These are phyloP conservation scores for Sprattus sprattus DNA, from an alignment of 2,113 vertebrate species.

Conservation along the genomic window DNA sequence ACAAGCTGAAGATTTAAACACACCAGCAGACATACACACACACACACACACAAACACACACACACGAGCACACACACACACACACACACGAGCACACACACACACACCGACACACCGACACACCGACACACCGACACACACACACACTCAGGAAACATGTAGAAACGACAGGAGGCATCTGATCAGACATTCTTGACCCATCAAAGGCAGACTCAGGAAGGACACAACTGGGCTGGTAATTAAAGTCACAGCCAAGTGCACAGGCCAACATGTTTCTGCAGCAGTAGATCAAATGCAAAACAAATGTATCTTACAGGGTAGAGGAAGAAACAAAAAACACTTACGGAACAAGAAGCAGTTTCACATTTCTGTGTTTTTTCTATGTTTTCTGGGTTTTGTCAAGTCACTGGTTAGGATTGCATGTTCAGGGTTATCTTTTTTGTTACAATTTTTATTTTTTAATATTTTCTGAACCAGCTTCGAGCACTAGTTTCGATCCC, in stretches of 20 bases:
- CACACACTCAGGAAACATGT: neutral
- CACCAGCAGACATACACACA: neutral
- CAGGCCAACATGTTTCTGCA: neutral
- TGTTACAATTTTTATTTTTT: no score
- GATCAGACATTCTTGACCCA: neutral
- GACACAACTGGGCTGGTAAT: neutral
- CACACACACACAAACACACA: neutral
- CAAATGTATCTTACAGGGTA: neutral
- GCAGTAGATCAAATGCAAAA: neutral
- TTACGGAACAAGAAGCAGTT: no score
- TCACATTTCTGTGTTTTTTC: neutral
- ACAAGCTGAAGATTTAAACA: neutral
- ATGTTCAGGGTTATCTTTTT: neutral
- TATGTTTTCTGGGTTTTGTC: neutral
- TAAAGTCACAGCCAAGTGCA: neutral
- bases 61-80: neutral
- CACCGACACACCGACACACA: neutral
- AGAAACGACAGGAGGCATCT: neutral
- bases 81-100: neutral
- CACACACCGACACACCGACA: neutral
- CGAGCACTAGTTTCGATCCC: neutral
- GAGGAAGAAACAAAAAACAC: neutral
- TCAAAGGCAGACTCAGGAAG: neutral
- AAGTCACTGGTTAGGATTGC: neutral
- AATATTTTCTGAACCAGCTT: no score